Evolutionary conservation across 92 coral and sea anemone genomes (phyloP), one percentile per base, ranked within the genome.

Genomic region (Heliopora coerulea): DNA sequence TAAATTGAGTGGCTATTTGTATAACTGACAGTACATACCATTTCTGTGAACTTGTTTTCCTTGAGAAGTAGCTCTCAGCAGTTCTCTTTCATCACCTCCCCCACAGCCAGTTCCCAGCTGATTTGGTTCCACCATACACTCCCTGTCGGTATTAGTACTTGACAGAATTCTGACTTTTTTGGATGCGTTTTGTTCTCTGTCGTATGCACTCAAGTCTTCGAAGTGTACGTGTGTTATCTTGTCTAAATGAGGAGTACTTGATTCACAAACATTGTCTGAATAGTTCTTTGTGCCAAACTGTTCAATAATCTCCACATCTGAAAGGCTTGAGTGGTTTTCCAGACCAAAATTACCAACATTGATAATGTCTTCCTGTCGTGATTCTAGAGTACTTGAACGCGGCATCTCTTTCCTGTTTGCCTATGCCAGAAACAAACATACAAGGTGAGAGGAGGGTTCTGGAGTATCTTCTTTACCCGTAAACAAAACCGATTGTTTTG

Each of bases 141-240:
- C 85, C 72, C 64, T 65, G 5, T 65, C 73, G n/a, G 48, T 42
- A 56, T 56, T 39, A 40, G 56, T 42, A 42, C 34, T 32, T 19
- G 62, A 65, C 57, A 54, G 19, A 12, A 56, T 44, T n/a, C 58
- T 40, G 29, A 27, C 50, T 8, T 56, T 49, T 8, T 19, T 58
- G 29, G 49, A 23, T 13, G 77, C 56, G 24, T 79, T 56, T 21
- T 60, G 30, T 6, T 50, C 67, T 15, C 34, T 39, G 12, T 25
- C 29, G 13, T 69, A 57, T 28, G 83, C 62, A 42, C 37, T 79
- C 2, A 56, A 31, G 30, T 66, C 68, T 18, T 88, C 89, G 84
- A 95, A 95, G 56, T 95, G 91, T 35, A 95, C 99, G 84, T 90
- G 99, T 34, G 84, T 84, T 59, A 75, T 86, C 82, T 83, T 86